phyloP scores from a whole-genome alignment of 2,113 vertebrate species.

The Alouatta palliata region DNA sequence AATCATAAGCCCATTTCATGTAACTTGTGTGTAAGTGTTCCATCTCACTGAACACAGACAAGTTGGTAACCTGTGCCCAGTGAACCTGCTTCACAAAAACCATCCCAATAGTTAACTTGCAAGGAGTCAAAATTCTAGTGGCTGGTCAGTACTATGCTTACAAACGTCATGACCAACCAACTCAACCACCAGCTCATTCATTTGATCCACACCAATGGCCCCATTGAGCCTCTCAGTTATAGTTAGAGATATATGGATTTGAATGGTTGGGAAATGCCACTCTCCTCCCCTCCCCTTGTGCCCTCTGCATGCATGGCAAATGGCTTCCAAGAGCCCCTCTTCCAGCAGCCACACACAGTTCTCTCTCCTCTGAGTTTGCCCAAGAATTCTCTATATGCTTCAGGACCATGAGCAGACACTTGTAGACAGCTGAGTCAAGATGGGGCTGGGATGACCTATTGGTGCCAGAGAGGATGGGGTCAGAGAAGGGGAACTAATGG shows the following conservation, averaged over 20 bases:
- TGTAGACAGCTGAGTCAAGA: not conserved
- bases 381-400: not conserved
- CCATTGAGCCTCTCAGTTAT: not conserved
- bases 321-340: not conserved
- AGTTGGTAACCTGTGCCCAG: not conserved
- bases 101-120: not conserved
- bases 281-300: not conserved
- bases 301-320: not conserved
- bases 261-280: not conserved
- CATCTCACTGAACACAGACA: not conserved
- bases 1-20: not conserved
- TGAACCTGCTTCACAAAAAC: not conserved
- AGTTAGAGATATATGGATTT: not conserved
- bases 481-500: not conserved
- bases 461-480: not conserved
- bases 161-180: fast-evolving
- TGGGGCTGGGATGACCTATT: not conserved
- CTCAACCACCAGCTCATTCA: not conserved
- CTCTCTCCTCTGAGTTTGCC: not conserved
- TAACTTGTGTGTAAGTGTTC: not conserved
- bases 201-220: not conserved
- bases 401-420: not conserved
- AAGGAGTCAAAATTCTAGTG: not conserved
- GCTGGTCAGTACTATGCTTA: not conserved
- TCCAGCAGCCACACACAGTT: not conserved